Conservation (phyloP, 2,888 invertebrate species). For the Atherix ibis region DNA sequence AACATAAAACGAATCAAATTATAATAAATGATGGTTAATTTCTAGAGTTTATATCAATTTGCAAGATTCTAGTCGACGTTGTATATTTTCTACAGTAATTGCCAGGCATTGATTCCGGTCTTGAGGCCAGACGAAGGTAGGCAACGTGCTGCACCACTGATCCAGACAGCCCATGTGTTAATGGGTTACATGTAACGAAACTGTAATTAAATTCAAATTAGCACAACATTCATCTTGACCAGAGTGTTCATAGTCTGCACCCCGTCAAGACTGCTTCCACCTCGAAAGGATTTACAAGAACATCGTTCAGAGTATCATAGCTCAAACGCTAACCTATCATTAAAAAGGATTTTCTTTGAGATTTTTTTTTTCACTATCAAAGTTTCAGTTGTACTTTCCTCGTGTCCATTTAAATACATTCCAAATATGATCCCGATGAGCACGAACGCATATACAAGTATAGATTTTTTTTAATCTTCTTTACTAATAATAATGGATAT, state of each 20-base stretch:
- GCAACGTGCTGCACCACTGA: conserved; percentile 5
- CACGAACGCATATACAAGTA: too few species aligned
- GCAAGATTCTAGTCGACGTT: neutral
- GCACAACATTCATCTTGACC: conserved; percentile 20
- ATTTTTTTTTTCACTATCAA: too few species aligned
- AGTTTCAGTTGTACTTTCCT: too few species aligned
- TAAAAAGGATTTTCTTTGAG: conserved; percentile 4
- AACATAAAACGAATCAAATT: conserved; percentile 1
- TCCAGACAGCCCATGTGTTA: conserved; percentile 18
- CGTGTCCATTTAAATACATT: too few species aligned
- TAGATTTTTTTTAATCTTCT: too few species aligned
- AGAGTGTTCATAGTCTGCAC: too few species aligned
- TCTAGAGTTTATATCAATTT: conserved; percentile 7
- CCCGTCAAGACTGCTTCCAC: too few species aligned
- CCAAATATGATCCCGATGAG: too few species aligned
- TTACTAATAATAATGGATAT: too few species aligned
- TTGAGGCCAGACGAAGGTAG: neutral
- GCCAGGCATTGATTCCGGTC: neutral
- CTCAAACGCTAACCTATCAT: conserved; percentile 4
- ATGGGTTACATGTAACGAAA: conserved; percentile 18
- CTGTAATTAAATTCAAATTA: conserved; percentile 32
- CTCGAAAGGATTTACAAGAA: too few species aligned
- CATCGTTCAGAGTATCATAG: too few species aligned
- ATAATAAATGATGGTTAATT: conserved; percentile 8
- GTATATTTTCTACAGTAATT: neutral